Evolutionary conservation across 2,888 invertebrate species (phyloP), one percentile per base, ranked within the genome.

Genomic region (Nomada hirtipes): DNA sequence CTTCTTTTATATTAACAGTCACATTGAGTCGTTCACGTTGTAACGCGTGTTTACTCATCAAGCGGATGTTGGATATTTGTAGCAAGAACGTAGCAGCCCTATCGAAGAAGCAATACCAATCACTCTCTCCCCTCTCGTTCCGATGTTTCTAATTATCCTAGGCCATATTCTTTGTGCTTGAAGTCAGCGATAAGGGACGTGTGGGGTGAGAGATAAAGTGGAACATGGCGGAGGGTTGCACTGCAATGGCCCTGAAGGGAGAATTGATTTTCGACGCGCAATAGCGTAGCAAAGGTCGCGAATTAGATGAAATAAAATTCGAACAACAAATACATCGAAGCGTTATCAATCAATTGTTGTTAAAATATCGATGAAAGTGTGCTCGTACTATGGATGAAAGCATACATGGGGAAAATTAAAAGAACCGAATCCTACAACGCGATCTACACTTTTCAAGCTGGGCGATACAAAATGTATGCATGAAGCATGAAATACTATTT

Each of bases 61-160:
- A 75, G 59, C 13, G 70, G 75, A 75, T 52, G 60, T 44, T 29
- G 60, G 52, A 53, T 53, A 65, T 11, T 10, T n/a, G 47, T 20
- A 15, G 50, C 59, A 74, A 74, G 69, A 74, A 50, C 50, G 61
- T 11, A 20, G 29, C 4, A 23, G 50, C 68, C 47, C 67, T 74
- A 68, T 74, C 74, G 69, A 23, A 23, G 50, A 59, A 52, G 36
- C 59, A 42, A 36, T 42, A 59, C 59, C 74, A 74, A 77, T 75
- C 85, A 87, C 84, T 83, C 13, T 83, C 7, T 36, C 36, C 7
- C 36, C 36, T 83, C 50, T 23, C 10, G 11, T 50, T 23, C 36
- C 59, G 74, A 36, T 69, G 36, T 29, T 15, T 36, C 47, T 20
- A 47, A 60, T 60, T 70, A 60, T 60, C 20, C 44, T 57, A n/a